Conservation (phyloP, 2,797 vertebrate species). For the Philypnodon macrostomus region DNA sequence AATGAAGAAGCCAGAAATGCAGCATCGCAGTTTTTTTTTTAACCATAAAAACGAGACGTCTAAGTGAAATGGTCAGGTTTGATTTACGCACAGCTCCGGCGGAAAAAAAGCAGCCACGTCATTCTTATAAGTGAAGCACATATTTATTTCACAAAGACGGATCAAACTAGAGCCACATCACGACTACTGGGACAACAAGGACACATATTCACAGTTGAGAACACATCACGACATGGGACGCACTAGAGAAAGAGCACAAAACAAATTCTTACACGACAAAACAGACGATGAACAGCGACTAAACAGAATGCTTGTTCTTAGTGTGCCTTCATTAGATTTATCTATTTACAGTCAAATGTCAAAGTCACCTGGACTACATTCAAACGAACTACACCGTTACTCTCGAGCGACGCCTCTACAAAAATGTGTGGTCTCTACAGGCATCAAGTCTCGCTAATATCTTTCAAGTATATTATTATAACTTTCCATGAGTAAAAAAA, state of each 20-base stretch:
- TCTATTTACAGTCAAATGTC: constrained; percentile 74
- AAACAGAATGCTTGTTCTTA: constrained; percentile 60
- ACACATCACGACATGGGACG: constrained; percentile 75
- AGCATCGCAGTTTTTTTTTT: not conserved
- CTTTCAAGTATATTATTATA: constrained; percentile 80
- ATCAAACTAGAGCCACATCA: constrained; percentile 68
- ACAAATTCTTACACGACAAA: constrained; percentile 52
- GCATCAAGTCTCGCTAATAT: constrained; percentile 70
- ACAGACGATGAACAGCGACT: constrained; percentile 45
- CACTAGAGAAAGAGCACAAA: constrained; percentile 67
- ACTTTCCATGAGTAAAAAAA: constrained; percentile 63
- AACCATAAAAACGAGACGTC: not conserved
- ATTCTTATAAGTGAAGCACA: constrained; percentile 67
- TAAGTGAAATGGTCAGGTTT: constrained; percentile 4
- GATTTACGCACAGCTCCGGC: constrained; percentile 19
- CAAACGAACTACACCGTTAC: constrained; percentile 72
- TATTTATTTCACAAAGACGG: constrained; percentile 78
- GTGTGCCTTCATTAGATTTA: constrained; percentile 76
- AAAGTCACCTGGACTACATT: constrained; percentile 76
- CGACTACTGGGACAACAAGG: constrained; percentile 76
- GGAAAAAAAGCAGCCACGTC: constrained; percentile 47
- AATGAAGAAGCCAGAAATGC: constrained; percentile 2
- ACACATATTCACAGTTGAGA: constrained; percentile 82
- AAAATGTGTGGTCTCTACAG: constrained; percentile 49
- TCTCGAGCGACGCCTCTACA: constrained; percentile 59